A percentile compares a stretch with the other conserved stretches of the same genome.
phyloP scores from a whole-genome alignment of 2,797 vertebrate species.

The Thripadectes ignobilis region DNA sequence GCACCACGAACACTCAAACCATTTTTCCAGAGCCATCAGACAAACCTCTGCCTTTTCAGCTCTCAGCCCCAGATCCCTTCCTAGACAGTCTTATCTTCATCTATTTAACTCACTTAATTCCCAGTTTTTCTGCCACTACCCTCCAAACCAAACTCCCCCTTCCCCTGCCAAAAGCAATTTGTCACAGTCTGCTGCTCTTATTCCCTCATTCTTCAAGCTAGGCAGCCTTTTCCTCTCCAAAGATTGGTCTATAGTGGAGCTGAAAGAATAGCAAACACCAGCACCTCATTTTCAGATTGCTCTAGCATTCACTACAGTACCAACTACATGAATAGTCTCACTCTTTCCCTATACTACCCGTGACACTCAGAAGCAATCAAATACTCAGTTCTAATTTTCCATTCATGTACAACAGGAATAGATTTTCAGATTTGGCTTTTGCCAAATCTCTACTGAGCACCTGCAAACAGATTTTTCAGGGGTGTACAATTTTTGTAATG shows the following conservation, averaged over 20 bases:
- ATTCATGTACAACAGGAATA: neutral
- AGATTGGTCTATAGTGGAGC: neutral
- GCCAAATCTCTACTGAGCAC: neutral
- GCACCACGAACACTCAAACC: neutral
- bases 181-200: neutral
- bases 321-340: neutral
- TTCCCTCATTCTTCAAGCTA: neutral
- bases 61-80: neutral
- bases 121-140: neutral
- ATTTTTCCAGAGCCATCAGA: neutral
- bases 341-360: neutral
- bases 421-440: neutral
- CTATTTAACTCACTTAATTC: neutral
- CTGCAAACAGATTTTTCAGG: neutral
- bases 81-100: neutral
- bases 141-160: slow-evolving; percentile 27
- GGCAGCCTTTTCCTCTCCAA: neutral
- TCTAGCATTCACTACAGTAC: neutral
- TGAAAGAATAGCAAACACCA: neutral
- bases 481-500: neutral
- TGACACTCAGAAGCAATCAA: neutral
- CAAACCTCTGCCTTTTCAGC: neutral
- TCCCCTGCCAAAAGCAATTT: neutral
- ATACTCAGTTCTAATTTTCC: neutral
- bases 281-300: neutral